Evolutionary conservation across 2,888 invertebrate genomes (phyloP).

Genomic region (Megamerina dolium): DNA sequence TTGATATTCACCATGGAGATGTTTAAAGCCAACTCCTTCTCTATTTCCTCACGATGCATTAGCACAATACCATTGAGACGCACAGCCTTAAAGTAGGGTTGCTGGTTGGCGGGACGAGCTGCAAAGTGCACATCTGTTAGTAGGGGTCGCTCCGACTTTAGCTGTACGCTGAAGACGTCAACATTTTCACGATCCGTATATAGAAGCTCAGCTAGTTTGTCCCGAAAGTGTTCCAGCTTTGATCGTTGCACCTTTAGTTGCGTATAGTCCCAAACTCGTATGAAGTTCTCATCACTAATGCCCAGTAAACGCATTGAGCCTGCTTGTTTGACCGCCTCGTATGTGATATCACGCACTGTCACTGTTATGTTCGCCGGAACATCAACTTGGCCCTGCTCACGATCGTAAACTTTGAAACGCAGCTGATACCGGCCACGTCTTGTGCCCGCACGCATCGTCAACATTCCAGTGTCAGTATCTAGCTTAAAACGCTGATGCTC

Average conservation of each 20-base stretch:
- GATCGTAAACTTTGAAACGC: constrained; percentile 81
- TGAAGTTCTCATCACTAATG: constrained; percentile 91
- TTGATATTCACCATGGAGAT: constrained; percentile 97
- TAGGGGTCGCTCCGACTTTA: constrained; percentile 73
- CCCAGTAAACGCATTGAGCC: constrained; percentile 89
- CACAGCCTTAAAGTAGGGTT: constrained; percentile 87
- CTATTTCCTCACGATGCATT: constrained; percentile 88
- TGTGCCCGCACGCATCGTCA: constrained; percentile 89
- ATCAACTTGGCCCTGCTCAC: constrained; percentile 89
- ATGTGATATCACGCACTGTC: constrained; percentile 84
- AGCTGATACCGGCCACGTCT: constrained; percentile 77
- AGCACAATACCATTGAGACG: constrained; percentile 88
- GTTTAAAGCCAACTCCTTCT: constrained; percentile 83
- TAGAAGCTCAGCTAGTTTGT: constrained; percentile 77
- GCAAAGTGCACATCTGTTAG: constrained; percentile 88
- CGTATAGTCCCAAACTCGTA: constrained; percentile 89
- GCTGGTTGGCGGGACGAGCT: constrained; percentile 71
- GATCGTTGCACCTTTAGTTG: constrained; percentile 75
- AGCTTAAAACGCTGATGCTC: constrained; percentile 83
- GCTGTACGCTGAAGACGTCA: constrained; percentile 92
- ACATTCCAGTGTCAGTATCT: constrained; percentile 87
- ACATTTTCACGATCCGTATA: constrained; percentile 82
- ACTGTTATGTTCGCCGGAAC: constrained; percentile 92
- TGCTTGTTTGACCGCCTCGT: constrained; percentile 90
- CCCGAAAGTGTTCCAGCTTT: constrained; percentile 80